phyloP scores from a whole-genome alignment of 2,888 invertebrate species.

The Latrodectus elegans region DNA sequence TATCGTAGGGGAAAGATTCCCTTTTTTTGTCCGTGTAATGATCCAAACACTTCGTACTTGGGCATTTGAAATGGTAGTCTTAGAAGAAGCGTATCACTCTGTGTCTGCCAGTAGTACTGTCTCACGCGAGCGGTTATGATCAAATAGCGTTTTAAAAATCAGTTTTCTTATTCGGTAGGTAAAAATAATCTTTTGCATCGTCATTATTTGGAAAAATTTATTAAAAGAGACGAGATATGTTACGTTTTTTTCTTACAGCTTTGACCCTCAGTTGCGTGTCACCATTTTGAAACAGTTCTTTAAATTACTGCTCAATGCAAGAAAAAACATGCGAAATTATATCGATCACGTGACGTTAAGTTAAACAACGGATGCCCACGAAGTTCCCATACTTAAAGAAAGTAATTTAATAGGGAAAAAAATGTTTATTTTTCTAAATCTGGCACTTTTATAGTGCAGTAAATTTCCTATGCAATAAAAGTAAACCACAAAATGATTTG shows the following conservation, averaged over 20 bases:
- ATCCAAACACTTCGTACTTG: background rate
- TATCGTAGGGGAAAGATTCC: background rate
- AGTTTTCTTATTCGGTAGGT: background rate
- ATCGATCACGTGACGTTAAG: background rate
- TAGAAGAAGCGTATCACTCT: background rate
- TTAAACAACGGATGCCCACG: background rate
- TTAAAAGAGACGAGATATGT: conserved; percentile 1
- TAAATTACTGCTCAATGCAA: background rate
- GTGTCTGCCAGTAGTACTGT: background rate
- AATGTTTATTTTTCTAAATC: too few relatives aligned
- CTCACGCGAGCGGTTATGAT: background rate
- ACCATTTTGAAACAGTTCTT: conserved; percentile 2
- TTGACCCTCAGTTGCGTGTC: background rate
- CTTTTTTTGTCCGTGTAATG: background rate
- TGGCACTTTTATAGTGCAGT: too few relatives aligned
- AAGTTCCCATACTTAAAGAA: background rate
- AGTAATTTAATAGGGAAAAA: too few relatives aligned
- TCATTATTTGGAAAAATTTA: conserved; percentile 10
- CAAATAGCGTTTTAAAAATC: conserved; percentile 2
- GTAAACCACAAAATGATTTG: too few relatives aligned
- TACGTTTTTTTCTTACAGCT: background rate
- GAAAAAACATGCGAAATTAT: background rate
- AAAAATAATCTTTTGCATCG: conserved; percentile 7
- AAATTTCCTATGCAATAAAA: too few relatives aligned
- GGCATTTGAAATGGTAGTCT: background rate